These are phyloP conservation scores for Sicus ferrugineus DNA, from an alignment of 2,888 invertebrate genomes.

Conservation along the genomic window DNA sequence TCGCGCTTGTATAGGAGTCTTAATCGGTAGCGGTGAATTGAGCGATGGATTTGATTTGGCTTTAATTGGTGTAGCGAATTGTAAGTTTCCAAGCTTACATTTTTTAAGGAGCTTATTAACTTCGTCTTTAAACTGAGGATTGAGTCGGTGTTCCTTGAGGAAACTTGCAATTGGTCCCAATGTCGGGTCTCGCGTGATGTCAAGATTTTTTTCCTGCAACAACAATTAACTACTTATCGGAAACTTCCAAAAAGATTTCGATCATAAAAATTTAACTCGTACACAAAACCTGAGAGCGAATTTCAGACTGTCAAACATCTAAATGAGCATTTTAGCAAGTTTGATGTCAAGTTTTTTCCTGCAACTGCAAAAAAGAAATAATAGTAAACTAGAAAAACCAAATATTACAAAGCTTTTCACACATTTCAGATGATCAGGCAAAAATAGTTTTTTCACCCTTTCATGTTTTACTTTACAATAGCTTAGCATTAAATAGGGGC, in stretches of 20 bases:
- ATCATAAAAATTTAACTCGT: background rate
- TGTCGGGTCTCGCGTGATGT: conserved; percentile 68
- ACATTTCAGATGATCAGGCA: too few species aligned
- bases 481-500: too few species aligned
- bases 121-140: conserved; percentile 68
- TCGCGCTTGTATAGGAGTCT: conserved; percentile 52
- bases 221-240: background rate
- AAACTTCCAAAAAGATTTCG: background rate
- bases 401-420: too few species aligned
- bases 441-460: too few species aligned
- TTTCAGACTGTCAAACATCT: too few species aligned
- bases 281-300: too few species aligned
- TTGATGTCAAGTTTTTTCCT: too few species aligned
- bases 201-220: conserved; percentile 67
- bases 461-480: too few species aligned
- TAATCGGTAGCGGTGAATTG: conserved; percentile 59
- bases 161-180: conserved; percentile 69
- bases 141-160: conserved; percentile 68
- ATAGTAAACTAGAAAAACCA: too few species aligned
- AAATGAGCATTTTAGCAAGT: too few species aligned
- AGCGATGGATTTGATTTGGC: conserved; percentile 42
- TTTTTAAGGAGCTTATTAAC: conserved; percentile 64
- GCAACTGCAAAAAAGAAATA: too few species aligned
- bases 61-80: conserved; percentile 44
- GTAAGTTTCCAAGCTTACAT: conserved; percentile 35